These are phyloP conservation scores for Tichodroma muraria DNA, from an alignment of 2,113 vertebrate genomes.

Conservation along the genomic window DNA sequence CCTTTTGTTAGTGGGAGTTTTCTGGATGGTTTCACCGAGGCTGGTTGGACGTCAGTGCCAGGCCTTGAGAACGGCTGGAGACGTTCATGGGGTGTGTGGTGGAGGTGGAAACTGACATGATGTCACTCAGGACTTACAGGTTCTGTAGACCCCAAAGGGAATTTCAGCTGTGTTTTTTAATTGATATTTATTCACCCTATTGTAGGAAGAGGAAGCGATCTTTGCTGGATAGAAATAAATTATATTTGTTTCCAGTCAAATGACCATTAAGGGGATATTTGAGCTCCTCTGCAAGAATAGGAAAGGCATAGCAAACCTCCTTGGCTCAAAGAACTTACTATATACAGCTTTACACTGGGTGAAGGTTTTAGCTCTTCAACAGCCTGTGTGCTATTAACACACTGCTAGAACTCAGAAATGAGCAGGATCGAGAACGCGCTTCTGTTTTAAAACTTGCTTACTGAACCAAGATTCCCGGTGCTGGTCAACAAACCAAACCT, in stretches of 20 bases:
- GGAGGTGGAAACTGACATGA: background rate
- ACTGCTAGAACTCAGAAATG: background rate
- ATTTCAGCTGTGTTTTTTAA: background rate
- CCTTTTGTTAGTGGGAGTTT: accelerated
- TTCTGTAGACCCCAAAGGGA: background rate
- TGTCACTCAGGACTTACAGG: background rate
- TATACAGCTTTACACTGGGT: background rate
- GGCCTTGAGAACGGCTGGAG: background rate
- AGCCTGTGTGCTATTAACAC: background rate
- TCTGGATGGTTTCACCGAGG: background rate
- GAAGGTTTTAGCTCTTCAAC: background rate
- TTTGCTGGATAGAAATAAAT: background rate
- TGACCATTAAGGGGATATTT: background rate
- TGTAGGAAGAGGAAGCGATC: background rate
- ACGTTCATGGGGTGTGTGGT: background rate
- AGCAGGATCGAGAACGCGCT: background rate
- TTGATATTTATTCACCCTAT: background rate
- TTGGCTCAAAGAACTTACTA: background rate
- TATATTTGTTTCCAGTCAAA: background rate
- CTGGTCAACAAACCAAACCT: background rate
- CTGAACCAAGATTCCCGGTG: background rate
- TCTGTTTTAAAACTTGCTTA: background rate
- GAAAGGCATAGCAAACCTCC: background rate
- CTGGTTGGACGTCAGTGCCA: accelerated
- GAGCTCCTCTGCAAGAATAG: background rate